Evolutionary conservation across 2,797 vertebrate species (phyloP).

Genomic region (Hypotaenidia philippensis): DNA sequence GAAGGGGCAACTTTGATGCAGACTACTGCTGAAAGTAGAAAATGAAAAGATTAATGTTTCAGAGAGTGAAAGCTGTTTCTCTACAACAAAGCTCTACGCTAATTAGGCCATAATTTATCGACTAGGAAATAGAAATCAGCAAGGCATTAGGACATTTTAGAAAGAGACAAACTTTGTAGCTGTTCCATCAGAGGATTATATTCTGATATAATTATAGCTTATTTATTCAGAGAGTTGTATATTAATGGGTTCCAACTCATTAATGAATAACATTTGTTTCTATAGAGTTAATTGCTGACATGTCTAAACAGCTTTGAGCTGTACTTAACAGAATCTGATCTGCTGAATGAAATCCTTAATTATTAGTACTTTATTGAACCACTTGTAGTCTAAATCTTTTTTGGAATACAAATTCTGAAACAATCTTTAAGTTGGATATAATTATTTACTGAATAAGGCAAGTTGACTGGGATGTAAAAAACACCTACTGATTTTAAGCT

Average conservation of each 20-base stretch:
- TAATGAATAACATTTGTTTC: conserved; percentile 40
- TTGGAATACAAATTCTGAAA: background rate
- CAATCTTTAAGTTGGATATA: background rate
- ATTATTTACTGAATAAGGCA: background rate
- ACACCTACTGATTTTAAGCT: background rate
- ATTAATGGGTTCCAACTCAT: conserved; percentile 22
- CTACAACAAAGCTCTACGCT: background rate
- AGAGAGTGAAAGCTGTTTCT: conserved; percentile 30
- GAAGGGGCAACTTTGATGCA: background rate
- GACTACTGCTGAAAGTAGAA: background rate
- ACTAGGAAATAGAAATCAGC: conserved; percentile 41
- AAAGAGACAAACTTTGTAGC: conserved; percentile 32
- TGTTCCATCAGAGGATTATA: conserved; percentile 11
- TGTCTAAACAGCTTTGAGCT: conserved; percentile 29
- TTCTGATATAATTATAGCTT: conserved; percentile 24
- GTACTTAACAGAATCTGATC: conserved; percentile 16
- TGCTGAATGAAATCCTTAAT: conserved; percentile 34
- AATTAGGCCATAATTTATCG: conserved; percentile 59
- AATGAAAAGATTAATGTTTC: background rate
- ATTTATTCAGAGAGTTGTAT: background rate
- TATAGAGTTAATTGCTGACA: background rate
- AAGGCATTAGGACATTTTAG: conserved; percentile 35
- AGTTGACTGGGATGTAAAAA: background rate
- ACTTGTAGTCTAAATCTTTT: conserved; percentile 18
- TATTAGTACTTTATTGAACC: background rate